phyloP scores from a whole-genome alignment of 2,797 vertebrate species.

The Coendou prehensilis region DNA sequence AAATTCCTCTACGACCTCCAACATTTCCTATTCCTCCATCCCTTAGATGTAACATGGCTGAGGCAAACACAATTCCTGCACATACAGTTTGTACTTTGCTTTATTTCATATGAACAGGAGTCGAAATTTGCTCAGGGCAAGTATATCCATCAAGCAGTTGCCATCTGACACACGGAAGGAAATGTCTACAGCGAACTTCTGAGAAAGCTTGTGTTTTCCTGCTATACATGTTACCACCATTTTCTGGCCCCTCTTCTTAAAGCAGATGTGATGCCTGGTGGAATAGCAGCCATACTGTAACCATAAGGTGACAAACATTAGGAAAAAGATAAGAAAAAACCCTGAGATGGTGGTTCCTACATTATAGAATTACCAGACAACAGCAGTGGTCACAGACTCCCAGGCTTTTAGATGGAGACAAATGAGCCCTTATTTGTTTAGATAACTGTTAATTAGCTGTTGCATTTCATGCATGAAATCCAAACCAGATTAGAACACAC shows the following conservation, averaged over 20 bases:
- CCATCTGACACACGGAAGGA: background rate
- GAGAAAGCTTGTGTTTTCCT: background rate
- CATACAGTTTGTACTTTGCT: background rate
- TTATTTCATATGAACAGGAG: conserved; percentile 8
- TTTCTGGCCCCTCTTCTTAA: background rate
- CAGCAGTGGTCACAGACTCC: background rate
- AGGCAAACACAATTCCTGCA: background rate
- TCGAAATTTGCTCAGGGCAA: background rate
- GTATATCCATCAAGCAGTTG: background rate
- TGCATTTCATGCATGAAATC: background rate
- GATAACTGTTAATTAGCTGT: background rate
- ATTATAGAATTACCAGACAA: background rate
- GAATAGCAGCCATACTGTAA: background rate
- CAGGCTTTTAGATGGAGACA: background rate
- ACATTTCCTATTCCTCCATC: background rate
- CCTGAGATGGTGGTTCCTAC: background rate
- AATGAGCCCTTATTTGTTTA: background rate
- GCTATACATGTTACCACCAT: background rate
- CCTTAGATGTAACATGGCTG: background rate
- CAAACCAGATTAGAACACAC: conserved; percentile 49
- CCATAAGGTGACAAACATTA: background rate
- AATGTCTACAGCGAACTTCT: background rate
- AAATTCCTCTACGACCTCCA: background rate
- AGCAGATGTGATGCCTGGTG: background rate
- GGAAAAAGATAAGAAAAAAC: background rate